Percentiles rank a stretch among this genome's conserved stretches.
These are phyloP conservation scores for Zapus hudsonius DNA, from an alignment of 2,113 vertebrate genomes.

Conservation along the genomic window DNA sequence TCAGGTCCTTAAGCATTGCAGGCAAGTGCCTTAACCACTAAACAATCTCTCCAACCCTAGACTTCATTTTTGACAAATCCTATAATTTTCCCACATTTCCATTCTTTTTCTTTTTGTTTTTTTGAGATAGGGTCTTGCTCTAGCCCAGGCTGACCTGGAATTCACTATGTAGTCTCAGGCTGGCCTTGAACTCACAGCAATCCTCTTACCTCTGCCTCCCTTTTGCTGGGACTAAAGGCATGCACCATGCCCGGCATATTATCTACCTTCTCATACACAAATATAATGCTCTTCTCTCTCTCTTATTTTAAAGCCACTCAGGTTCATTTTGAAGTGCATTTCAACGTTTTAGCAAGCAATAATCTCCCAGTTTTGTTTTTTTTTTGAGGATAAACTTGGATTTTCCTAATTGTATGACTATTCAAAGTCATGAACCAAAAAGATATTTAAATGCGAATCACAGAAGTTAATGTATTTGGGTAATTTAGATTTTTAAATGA, in stretches of 20 bases:
- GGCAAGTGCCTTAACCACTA: no score
- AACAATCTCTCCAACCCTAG: no score
- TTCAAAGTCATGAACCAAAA: constrained; percentile 22
- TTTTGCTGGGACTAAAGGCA: no score
- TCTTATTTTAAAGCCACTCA: background rate
- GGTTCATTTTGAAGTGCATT: background rate
- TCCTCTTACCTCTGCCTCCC: no score
- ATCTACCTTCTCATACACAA: constrained; percentile 8
- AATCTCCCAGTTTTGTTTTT: background rate
- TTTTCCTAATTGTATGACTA: constrained; percentile 20
- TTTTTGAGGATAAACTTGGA: constrained; percentile 6
- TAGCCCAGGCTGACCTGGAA: no score
- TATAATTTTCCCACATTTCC: background rate
- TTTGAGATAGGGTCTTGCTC: no score
- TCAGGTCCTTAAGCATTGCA: no score
- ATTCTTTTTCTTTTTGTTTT: no score
- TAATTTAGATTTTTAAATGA: constrained; percentile 15
- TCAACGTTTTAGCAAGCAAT: constrained; percentile 2
- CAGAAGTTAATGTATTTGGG: background rate
- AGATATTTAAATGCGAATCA: constrained; percentile 36
- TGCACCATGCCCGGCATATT: no score
- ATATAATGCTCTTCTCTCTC: background rate
- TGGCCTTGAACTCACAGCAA: no score
- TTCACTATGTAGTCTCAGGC: no score
- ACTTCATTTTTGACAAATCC: constrained; percentile 13